Evolutionary conservation across 2,797 vertebrate genomes (phyloP), one percentile per base, ranked within the genome.

Genomic region (Hyperoplus lanceolatus): DNA sequence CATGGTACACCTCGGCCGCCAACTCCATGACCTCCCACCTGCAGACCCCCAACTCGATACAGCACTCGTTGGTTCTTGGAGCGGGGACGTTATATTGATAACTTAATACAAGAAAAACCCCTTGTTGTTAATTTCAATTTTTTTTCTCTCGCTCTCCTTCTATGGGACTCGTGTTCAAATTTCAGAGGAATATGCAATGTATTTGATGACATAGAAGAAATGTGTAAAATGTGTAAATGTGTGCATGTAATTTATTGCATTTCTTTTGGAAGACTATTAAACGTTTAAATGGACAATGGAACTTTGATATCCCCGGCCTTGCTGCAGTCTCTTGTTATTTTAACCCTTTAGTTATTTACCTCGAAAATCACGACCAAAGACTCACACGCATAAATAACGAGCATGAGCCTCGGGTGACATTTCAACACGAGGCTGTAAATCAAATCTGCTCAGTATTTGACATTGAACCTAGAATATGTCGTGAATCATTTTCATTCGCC

Each of bases 161-260:
- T 96, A 95, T 95, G 92, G 96, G 96, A 97, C 96, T 96, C 93
- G 91, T 96, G 95, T 97, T 96, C 97, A 96, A 88, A 94, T 95
- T 95, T 96, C 93, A 96, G 95, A 96, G 96, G 96, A 96, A 96
- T 96, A 96, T 96, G 95, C 96, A 96, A 97, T 94, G 96, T 97
- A 96, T 96, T 96, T 96, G 92, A 95, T 90, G 94, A 92, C 95
- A 94, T 96, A 96, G 95, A 96, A 95, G 93, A 96, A 92, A 94
- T 90, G 94, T 96, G 95, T 97, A 96, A 93, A 97, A 96, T 95
- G 96, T 97, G 96, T 98, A 98, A 97, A 96, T 97, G 97, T 97
- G 97, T 99, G 97, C 98, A 99, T 99, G 98, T 99, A 98, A 99
- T 96, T 99, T 99, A 98, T 99, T 99, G 97, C 97, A 97, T 99